phyloP scores from a whole-genome alignment of 2,888 invertebrate species.

The Coecobrya sp. region DNA sequence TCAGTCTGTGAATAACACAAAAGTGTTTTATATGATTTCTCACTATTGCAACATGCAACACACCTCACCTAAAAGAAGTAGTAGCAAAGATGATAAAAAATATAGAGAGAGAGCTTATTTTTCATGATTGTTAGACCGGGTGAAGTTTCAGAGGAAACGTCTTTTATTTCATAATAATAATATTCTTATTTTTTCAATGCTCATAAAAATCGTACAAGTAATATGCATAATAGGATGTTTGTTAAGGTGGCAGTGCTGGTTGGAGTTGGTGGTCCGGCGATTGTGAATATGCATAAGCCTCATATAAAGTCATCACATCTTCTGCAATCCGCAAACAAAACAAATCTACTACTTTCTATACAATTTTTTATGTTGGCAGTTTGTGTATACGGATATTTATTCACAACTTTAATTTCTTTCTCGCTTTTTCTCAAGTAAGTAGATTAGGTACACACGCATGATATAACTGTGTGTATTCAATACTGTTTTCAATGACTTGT shows the following conservation, averaged over 20 bases:
- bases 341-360: neutral
- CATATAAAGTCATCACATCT: neutral
- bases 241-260: neutral
- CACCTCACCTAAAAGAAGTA: neutral
- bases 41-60: constrained; percentile 25
- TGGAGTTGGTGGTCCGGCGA: constrained; percentile 16
- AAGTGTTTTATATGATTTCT: neutral
- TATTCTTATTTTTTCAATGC: constrained; percentile 28
- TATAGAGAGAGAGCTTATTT: neutral
- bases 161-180: constrained; percentile 22
- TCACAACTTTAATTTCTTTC: constrained; percentile 28
- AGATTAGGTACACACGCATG: neutral
- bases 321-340: constrained; percentile 1
- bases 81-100: neutral
- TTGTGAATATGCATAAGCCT: neutral
- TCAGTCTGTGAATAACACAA: neutral
- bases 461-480: neutral
- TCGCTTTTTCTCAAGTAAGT: neutral
- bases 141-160: neutral
- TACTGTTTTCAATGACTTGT: neutral
- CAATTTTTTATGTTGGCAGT: neutral
- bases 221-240: neutral
- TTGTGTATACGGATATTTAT: constrained; percentile 1
- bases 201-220: constrained; percentile 45
- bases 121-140: neutral